Evolutionary conservation across 2,888 invertebrate genomes (phyloP).

Genomic region (Drosophila heteroneura): DNA sequence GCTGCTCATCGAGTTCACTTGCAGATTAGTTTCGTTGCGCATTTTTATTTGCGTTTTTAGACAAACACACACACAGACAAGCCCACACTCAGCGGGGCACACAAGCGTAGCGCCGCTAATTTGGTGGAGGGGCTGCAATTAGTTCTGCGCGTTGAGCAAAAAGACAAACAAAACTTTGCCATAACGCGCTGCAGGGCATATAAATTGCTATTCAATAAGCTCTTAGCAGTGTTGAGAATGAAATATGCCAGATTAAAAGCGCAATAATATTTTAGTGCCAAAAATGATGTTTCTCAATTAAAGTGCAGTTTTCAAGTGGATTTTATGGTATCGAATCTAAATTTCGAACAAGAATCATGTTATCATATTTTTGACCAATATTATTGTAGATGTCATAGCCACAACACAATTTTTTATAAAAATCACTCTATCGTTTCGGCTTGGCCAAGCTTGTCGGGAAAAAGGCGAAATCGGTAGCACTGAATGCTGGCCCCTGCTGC

Average conservation of each 20-base stretch:
- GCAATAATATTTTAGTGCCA: too few relatives aligned
- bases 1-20: conserved; percentile 63
- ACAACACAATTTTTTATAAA: too few relatives aligned
- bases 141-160: conserved; percentile 20
- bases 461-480: conserved; percentile 1
- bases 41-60: conserved; percentile 66
- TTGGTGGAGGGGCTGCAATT: conserved; percentile 27
- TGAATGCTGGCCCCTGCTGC: conserved; percentile 4
- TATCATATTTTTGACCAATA: not conserved
- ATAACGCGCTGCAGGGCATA: conserved; percentile 46
- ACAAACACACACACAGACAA: conserved; percentile 34
- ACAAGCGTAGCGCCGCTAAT: conserved; percentile 36
- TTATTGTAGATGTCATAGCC: not conserved
- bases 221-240: not conserved
- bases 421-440: not conserved
- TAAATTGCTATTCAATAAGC: conserved; percentile 31
- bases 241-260: not conserved
- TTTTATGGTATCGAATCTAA: not conserved
- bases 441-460: not conserved
- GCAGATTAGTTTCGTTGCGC: conserved; percentile 76
- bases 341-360: not conserved
- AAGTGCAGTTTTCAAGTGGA: not conserved
- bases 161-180: conserved; percentile 24
- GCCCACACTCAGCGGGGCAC: not conserved
- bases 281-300: not conserved